phyloP scores from a whole-genome alignment of 2,113 vertebrate genomes.

The Sinosuthora webbiana region DNA sequence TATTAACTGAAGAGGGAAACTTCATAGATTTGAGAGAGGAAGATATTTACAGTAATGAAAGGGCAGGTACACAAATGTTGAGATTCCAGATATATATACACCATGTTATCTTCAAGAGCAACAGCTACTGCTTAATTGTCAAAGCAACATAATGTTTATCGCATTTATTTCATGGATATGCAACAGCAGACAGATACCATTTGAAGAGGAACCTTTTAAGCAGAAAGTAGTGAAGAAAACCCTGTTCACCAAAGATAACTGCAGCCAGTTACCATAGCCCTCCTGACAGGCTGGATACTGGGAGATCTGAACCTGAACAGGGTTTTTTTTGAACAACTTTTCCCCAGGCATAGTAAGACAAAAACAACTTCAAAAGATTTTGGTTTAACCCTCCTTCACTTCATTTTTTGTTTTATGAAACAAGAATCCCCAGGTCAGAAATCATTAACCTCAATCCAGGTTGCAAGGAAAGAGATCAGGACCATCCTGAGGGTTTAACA shows the following conservation, averaged over 20 bases:
- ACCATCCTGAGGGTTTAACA: neutral
- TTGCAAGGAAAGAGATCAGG: neutral
- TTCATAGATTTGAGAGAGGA: neutral
- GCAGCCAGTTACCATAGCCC: neutral
- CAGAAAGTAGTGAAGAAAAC: neutral
- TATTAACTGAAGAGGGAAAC: neutral
- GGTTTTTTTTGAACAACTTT: neutral
- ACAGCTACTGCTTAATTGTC: neutral
- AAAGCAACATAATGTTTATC: neutral
- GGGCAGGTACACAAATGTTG: accelerated
- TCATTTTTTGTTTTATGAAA: neutral
- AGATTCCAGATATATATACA: neutral
- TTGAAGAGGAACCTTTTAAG: neutral
- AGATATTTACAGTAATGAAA: neutral
- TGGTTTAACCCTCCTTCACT: neutral
- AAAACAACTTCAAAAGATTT: neutral
- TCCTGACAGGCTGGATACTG: neutral
- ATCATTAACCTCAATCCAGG: accelerated
- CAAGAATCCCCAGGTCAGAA: neutral
- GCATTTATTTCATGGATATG: neutral
- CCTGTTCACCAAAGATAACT: neutral
- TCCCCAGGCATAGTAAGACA: neutral
- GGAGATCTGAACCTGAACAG: neutral
- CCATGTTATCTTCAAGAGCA: neutral
- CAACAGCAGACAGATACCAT: neutral